Conservation (phyloP, 2,888 invertebrate genomes). For the Chymomyza fuscimana region DNA sequence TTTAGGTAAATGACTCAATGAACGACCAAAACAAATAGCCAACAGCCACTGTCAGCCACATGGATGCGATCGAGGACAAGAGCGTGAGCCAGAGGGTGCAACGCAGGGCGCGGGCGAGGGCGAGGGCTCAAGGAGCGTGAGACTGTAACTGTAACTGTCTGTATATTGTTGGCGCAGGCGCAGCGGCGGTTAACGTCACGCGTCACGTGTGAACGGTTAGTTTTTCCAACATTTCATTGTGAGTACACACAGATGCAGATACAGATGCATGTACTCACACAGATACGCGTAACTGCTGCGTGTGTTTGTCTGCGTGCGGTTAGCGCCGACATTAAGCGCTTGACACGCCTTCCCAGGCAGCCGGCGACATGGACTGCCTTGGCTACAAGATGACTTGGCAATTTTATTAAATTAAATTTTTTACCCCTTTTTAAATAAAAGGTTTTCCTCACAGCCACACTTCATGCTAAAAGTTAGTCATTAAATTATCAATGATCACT, state of each 20-base stretch:
- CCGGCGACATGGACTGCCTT: neutral
- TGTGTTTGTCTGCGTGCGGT: slow-evolving; percentile 29
- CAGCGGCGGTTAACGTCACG: neutral
- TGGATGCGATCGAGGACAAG: neutral
- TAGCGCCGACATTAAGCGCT: slow-evolving; percentile 53
- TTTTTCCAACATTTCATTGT: slow-evolving; percentile 36
- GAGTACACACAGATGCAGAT: neutral
- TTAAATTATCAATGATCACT: neutral
- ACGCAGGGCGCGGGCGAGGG: neutral
- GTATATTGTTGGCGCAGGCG: neutral
- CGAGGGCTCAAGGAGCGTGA: neutral
- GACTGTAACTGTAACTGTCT: neutral
- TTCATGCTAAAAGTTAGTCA: slow-evolving; percentile 32
- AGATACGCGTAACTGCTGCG: neutral
- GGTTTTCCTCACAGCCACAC: slow-evolving; percentile 21
- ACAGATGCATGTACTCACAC: too few species aligned
- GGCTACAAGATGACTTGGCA: slow-evolving; percentile 50
- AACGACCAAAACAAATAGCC: slow-evolving; percentile 29
- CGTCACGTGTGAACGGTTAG: slow-evolving; percentile 67
- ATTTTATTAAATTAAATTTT: slow-evolving; percentile 47
- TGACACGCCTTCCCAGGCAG: neutral
- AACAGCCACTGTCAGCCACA: slow-evolving; percentile 7
- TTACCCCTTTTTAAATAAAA: slow-evolving; percentile 23
- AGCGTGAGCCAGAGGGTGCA: neutral
- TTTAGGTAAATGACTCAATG: slow-evolving; percentile 40